Evolutionary conservation across 1,140 invertebrate species (phyloP), one percentile per base, ranked within the genome.

Genomic region (Penaeus japonicus): DNA sequence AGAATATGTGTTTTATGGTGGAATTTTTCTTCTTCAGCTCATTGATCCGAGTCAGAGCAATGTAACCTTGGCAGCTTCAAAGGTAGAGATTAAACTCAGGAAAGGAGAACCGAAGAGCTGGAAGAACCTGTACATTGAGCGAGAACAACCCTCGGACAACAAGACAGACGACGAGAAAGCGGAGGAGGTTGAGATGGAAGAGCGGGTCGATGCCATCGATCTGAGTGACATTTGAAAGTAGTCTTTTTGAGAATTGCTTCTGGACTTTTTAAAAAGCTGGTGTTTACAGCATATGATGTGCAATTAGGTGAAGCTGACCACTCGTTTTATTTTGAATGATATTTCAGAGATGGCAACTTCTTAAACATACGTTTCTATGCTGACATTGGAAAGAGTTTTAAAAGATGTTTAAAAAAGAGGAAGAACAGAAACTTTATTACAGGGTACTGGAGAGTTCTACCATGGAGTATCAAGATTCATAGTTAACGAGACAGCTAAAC

Each of bases 61-160:
- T 90, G 96, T 96, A 1, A 94, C 94, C 22, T 97, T 99, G 95
- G 93, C 96, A 89, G 96, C 96, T 78, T 96, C 97, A n/a, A 99
- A 99, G 95, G 95, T 99, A 27, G 98, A 99, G 93, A 96, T 99
- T 18, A 97, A 96, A 91, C 92, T 99, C 91, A 96, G 95, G 89
- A 99, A 99, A 93, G 95, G 94, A 1, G 96, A 97, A 91, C 93
- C 95, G 3, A 95, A 96, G 27, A 95, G 95, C 77, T 99, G 98
- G 98, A 91, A 93, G 3, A 95, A 95, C 90, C 92, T 98, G 17
- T 94, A 96, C 91, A 94, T 96, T 91, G 94, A 95, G 4, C 92
- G 93, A 89, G 47, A 22, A 81, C 89, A 53, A 53, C 57, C 84
- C 86, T 57, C n/a, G 30, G 65, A 80, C 35, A 86, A 91, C 32